Conservation (phyloP, 2,113 vertebrate genomes). For the Zingel zingel region DNA sequence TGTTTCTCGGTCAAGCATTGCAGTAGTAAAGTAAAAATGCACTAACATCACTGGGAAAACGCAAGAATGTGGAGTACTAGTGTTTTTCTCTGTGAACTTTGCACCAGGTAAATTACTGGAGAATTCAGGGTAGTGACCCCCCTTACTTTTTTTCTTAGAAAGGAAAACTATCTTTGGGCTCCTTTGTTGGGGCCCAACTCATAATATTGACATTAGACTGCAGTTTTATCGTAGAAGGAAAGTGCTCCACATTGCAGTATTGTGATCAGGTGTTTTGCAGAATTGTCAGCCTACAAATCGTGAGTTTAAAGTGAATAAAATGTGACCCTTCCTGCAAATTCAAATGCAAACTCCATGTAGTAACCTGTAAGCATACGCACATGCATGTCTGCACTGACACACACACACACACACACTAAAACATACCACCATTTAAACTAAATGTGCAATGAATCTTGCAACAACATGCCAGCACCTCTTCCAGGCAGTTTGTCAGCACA, state of each 20-base stretch:
- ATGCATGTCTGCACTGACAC: slow-evolving; percentile 3
- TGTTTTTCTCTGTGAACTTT: slow-evolving; percentile 59
- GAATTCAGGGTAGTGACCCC: slow-evolving; percentile 35
- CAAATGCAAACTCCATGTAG: slow-evolving; percentile 16
- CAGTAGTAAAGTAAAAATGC: slow-evolving; percentile 38
- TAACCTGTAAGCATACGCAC: slow-evolving; percentile 21
- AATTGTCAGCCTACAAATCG: neutral
- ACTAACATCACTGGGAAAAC: slow-evolving; percentile 51
- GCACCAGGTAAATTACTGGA: slow-evolving; percentile 67
- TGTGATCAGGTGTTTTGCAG: neutral
- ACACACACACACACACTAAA: neutral
- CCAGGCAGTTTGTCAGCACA: slow-evolving; percentile 9
- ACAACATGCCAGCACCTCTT: slow-evolving; percentile 28
- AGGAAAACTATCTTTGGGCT: slow-evolving; percentile 64
- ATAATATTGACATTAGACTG: slow-evolving; percentile 39
- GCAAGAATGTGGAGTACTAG: slow-evolving; percentile 48
- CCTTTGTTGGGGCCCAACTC: neutral
- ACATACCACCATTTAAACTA: slow-evolving; percentile 7
- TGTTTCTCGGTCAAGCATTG: slow-evolving; percentile 19
- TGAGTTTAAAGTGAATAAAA: slow-evolving; percentile 10
- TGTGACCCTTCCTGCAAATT: slow-evolving; percentile 14
- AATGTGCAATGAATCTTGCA: slow-evolving; percentile 14
- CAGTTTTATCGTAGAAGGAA: slow-evolving; percentile 29
- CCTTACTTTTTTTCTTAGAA: slow-evolving; percentile 21
- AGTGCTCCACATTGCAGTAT: neutral